Evolutionary conservation across 2,113 vertebrate species (phyloP), one percentile per base, ranked within the genome.

Genomic region (Malurus melanocephalus): DNA sequence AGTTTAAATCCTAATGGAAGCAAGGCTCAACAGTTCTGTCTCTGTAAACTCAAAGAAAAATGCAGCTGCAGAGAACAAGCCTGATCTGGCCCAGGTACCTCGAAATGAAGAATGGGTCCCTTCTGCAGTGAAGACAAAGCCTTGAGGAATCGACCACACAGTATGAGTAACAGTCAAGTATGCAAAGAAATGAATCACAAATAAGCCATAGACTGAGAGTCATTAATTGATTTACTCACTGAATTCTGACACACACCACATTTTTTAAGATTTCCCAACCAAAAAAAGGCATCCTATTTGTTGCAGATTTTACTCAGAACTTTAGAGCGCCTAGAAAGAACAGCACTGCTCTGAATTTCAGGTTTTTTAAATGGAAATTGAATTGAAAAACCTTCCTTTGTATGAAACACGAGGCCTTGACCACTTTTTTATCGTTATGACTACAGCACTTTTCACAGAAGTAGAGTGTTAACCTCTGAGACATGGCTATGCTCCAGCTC

Each of bases 381-480:
- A 60, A 57, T 57, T 49, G 62, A 38, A 88, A 94, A 91, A n/a
- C 49, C 61, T 79, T 72, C 18, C 51, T 84, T 75, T 88, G 42
- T 86, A 73, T 59, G 88, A 91, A 93, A 72, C 32, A 17, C 6
- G 62, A 92, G 46, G 46, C 60, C 69, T 82, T 30, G 35, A 62
- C 56, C 72, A 69, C 45, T 69, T 80, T 94, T 92, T 77, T 78
- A 42, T 80, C 61, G 0, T 77, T 92, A 80, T 1, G 4, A n/a
- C 45, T 85, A 51, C 0, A 0, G 49, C 65, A 49, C 73, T 94
- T 95, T 89, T 64, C 66, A 86, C 69, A 81, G 76, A 91, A 91
- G 57, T 64, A 75, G 92, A 85, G 83, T 92, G 92, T 92, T 91
- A 90, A 84, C 94, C 69, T 88, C 77, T 57, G 61, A 92, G 93